Evolutionary conservation across 2,113 vertebrate genomes (phyloP).

Genomic region (Aegithalos caudatus): DNA sequence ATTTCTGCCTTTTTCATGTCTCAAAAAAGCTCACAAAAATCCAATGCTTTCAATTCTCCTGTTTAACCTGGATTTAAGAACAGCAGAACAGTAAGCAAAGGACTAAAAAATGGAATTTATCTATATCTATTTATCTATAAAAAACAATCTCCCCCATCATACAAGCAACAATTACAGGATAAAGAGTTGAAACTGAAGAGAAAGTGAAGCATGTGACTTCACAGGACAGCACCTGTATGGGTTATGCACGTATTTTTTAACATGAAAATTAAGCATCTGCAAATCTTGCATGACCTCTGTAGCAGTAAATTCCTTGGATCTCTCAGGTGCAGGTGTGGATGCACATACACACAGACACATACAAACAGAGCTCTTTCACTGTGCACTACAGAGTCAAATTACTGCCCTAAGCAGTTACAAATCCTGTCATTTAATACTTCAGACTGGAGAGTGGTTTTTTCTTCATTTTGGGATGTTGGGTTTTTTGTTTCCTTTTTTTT

Average conservation of each 20-base stretch:
- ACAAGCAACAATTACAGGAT: not conserved
- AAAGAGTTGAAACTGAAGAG: not conserved
- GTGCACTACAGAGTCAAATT: not conserved
- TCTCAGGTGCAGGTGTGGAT: rapidly evolving
- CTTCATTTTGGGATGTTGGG: not conserved
- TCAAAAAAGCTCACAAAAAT: not conserved
- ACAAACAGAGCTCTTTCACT: not conserved
- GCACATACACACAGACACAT: rapidly evolving
- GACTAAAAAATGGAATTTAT: not conserved
- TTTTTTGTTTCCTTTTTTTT: not conserved
- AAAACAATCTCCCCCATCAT: rapidly evolving
- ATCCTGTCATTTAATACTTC: not conserved
- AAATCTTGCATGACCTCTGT: not conserved
- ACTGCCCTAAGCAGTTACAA: not conserved
- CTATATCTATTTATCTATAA: not conserved
- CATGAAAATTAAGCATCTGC: not conserved
- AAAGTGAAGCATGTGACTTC: not conserved
- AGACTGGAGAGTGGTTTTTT: not conserved
- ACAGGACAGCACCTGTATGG: not conserved
- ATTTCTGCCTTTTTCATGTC: not conserved
- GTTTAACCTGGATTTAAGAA: not conserved
- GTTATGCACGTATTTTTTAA: not conserved
- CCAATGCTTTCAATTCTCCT: not conserved
- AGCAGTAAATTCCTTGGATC: not conserved
- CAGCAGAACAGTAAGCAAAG: not conserved